phyloP scores from a whole-genome alignment of 2,797 vertebrate species.

The Anas acuta region DNA sequence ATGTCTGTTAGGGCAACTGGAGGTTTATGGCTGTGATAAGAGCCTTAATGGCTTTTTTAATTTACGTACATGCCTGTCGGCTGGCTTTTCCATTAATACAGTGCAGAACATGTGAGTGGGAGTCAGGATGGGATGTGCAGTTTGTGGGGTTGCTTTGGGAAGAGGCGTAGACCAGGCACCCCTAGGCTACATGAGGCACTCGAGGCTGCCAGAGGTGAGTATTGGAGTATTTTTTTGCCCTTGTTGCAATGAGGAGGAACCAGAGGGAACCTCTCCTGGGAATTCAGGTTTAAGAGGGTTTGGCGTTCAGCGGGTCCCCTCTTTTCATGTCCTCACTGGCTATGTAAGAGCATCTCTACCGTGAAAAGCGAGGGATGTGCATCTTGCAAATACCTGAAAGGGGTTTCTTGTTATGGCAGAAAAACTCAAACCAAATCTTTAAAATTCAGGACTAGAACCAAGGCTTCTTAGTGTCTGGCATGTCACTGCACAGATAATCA shows the following conservation, averaged over 20 bases:
- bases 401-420: background rate
- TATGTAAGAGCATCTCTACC: background rate
- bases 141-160: background rate
- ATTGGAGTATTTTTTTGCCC: background rate
- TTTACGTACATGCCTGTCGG: background rate
- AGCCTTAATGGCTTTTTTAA: background rate
- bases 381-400: background rate
- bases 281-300: background rate
- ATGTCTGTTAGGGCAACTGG: rapidly evolving
- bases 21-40: background rate
- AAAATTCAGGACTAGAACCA: background rate
- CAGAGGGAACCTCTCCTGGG: background rate
- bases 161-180: background rate
- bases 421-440: background rate
- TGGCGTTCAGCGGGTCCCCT: background rate
- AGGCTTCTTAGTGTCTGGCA: background rate
- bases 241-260: background rate
- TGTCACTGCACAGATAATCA: background rate
- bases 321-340: background rate
- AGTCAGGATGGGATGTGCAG: background rate
- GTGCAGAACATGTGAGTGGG: background rate
- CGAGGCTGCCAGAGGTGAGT: background rate
- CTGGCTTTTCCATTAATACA: background rate
- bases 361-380: no score
- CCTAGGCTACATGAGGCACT: rapidly evolving